Evolutionary conservation across 2,113 vertebrate genomes (phyloP).

Genomic region (Cariama cristata): DNA sequence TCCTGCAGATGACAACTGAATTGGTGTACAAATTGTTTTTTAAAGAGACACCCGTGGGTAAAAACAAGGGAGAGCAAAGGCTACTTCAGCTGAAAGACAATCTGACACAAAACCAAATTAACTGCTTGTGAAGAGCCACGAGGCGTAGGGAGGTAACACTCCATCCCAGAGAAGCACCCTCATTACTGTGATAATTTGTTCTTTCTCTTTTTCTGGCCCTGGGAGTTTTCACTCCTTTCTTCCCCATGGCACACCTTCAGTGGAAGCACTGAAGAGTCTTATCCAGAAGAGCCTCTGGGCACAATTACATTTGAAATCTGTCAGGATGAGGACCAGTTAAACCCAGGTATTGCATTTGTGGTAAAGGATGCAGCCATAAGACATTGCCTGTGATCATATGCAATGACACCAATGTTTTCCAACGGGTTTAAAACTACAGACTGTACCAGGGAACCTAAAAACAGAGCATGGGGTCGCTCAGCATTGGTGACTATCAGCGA

Average conservation of each 20-base stretch:
- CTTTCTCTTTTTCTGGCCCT: neutral
- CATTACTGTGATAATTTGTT: neutral
- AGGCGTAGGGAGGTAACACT: fast-evolving
- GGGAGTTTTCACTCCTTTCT: neutral
- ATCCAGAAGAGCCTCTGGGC: neutral
- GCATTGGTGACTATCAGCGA: neutral
- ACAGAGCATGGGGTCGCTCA: neutral
- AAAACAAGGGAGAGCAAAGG: neutral
- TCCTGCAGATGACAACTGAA: neutral
- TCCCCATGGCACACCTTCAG: neutral
- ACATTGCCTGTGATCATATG: neutral
- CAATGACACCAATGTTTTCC: neutral
- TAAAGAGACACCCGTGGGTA: neutral
- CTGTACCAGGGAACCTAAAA: neutral
- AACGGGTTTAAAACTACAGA: neutral
- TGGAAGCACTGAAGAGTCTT: neutral
- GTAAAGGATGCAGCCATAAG: neutral
- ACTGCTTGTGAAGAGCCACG: neutral
- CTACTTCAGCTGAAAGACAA: neutral
- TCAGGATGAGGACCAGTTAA: neutral
- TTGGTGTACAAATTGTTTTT: neutral
- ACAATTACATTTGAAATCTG: neutral
- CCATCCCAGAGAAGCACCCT: neutral
- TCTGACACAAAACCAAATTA: neutral
- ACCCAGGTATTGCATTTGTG: neutral